Evolutionary conservation across 1,140 invertebrate species (phyloP), one percentile per base, ranked within the genome.

Genomic region (Pectinophora gossypiella): DNA sequence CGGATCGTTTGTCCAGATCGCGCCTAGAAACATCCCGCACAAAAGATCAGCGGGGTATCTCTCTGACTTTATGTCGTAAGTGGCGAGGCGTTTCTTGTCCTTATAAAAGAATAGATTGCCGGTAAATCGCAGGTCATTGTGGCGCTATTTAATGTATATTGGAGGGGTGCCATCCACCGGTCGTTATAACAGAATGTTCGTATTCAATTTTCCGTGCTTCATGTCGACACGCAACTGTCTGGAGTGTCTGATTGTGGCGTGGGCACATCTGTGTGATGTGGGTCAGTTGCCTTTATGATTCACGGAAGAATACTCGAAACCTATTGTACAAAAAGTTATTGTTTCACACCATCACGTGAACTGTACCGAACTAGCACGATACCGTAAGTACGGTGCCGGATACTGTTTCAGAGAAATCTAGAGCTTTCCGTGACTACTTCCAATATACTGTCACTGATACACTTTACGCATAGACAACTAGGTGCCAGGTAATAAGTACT

Each of bases 41-140:
- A 86, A 86, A 76, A 66, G 80, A 61, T 53, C 82, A 85, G 82
- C 79, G 76, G 78, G 83, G 67, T 72, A 83, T 79, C 76, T 58
- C 65, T 66, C 64, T 62, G 70, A 76, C 80, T 86, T 83, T 84
- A 84, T 86, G 76, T 80, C 62, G 68, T 74, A 74, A 80, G 80
- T 76, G 75, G 75, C 66, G 58, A 84, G 83, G 76, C 77, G 80
- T 84, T 73, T 63, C 73, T 70, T 76, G 72, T 77, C 62, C 68
- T 66, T 68, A 84, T 77, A 84, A 80, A 80, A 81, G 74, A 84
- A 80, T 76, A 86, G 78, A 84, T 86, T 84, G 80, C 69, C 83
- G 77, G 78, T 81, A 84, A 84, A 84, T 86, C 66, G 76, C 72
- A 27, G 71, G 64, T 71, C 72, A 81, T 86, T 86, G 80, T 84